Conservation (phyloP, 2,113 vertebrate species). For the Columba livia region DNA sequence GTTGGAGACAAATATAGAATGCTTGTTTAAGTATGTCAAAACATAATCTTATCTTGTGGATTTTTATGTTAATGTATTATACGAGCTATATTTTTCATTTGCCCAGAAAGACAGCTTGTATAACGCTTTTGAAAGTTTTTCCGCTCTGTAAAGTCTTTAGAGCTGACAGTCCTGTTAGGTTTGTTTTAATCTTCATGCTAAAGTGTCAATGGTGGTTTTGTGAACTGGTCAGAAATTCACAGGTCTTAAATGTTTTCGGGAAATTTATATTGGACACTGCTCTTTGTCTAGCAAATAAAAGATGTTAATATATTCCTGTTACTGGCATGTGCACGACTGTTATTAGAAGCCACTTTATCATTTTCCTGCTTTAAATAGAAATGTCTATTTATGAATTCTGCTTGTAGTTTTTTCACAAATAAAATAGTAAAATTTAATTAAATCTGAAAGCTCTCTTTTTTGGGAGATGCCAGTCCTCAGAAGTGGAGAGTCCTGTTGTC, state of each 20-base stretch:
- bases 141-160: constrained; percentile 89
- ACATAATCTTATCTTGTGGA: constrained; percentile 88
- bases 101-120: constrained; percentile 96
- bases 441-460: constrained; percentile 73
- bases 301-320: constrained; percentile 99
- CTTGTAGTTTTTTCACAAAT: constrained; percentile 99
- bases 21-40: constrained; percentile 98
- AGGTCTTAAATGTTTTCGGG: constrained; percentile 94
- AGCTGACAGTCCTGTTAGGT: constrained; percentile 86
- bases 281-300: constrained; percentile 97
- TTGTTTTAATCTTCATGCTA: constrained; percentile 87
- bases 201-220: constrained; percentile 96
- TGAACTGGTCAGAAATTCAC: constrained; percentile 96
- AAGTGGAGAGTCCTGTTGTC: background rate
- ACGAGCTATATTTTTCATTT: constrained; percentile 90
- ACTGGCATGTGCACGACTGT: constrained; percentile 99
- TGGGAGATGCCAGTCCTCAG: constrained; percentile 52
- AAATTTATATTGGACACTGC: constrained; percentile 94
- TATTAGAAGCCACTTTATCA: constrained; percentile 97
- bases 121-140: constrained; percentile 88
- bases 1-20: constrained; percentile 96
- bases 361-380: constrained; percentile 99
- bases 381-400: constrained; percentile 99
- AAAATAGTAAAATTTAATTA: constrained; percentile 97
- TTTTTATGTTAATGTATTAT: constrained; percentile 92